Percentiles rank a stretch among this genome's conserved stretches.
phyloP scores from a whole-genome alignment of 2,113 vertebrate genomes.

The Parotia lawesii region DNA sequence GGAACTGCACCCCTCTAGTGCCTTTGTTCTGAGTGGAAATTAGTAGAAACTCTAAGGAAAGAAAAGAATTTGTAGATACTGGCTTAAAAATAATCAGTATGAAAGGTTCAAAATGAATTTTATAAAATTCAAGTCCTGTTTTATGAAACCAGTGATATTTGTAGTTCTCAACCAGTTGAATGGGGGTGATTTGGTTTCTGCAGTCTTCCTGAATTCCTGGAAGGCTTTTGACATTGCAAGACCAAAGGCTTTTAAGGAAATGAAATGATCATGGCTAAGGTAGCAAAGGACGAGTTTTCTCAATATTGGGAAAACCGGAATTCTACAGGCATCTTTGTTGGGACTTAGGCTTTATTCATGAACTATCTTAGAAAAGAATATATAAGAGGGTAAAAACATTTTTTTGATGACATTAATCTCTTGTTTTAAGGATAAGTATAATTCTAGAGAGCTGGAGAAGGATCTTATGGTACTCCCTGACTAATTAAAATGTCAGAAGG shows the following conservation, averaged over 20 bases:
- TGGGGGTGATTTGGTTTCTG: not conserved
- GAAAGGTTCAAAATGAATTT: not conserved
- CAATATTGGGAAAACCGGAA: not conserved
- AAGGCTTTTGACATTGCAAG: not conserved
- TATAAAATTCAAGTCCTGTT: not conserved
- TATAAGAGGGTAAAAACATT: not conserved
- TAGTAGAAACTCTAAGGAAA: not conserved
- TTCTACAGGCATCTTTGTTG: not conserved
- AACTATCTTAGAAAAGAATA: not conserved
- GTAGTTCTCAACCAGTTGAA: not conserved
- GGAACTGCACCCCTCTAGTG: not conserved
- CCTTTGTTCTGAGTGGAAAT: not conserved
- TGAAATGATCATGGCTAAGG: not conserved
- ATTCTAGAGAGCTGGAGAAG: not conserved
- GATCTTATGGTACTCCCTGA: not conserved
- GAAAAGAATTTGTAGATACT: not conserved
- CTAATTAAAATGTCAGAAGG: not conserved
- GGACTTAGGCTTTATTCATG: not conserved
- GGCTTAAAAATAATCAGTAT: not conserved
- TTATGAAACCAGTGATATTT: not conserved
- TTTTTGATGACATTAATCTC: not conserved
- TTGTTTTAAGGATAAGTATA: not conserved
- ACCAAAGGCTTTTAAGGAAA: not conserved
- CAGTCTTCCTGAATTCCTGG: not conserved
- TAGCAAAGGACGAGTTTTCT: not conserved